These are phyloP conservation scores for Drosophila suboccidentalis DNA, from an alignment of 2,888 invertebrate genomes.

Conservation along the genomic window DNA sequence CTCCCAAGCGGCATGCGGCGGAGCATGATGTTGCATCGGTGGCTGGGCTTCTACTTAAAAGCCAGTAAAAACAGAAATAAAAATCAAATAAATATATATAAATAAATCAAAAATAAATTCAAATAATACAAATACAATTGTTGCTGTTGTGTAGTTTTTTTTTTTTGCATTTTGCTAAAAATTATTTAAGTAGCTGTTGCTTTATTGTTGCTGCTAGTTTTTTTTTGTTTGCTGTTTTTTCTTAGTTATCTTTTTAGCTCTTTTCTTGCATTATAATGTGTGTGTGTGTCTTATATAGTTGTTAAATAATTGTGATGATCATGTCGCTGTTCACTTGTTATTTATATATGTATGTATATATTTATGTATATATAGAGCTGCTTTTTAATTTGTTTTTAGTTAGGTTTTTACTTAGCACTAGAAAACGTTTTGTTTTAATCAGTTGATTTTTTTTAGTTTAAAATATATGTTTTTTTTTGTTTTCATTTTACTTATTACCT, in stretches of 20 bases:
- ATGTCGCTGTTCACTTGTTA: conserved; percentile 42
- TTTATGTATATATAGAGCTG: conserved; percentile 39
- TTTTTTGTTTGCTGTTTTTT: conserved; percentile 45
- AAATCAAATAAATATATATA: background rate
- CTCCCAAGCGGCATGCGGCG: conserved; percentile 47
- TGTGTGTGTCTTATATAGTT: conserved; percentile 40
- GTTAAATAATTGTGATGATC: conserved; percentile 62
- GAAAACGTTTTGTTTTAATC: conserved; percentile 70
- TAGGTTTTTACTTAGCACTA: conserved; percentile 80
- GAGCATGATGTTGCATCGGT: conserved; percentile 44
- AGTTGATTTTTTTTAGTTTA: conserved; percentile 70
- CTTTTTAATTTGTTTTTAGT: conserved; percentile 60
- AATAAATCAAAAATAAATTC: background rate
- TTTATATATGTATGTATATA: conserved; percentile 20
- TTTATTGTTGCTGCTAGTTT: conserved; percentile 63
- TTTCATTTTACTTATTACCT: conserved; percentile 45
- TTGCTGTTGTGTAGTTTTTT: conserved; percentile 35
- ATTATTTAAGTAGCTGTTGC: conserved; percentile 80
- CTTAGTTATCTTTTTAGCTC: conserved; percentile 56
- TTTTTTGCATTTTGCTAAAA: conserved; percentile 76
- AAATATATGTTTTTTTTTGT: conserved; percentile 37
- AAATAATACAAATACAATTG: conserved; percentile 19
- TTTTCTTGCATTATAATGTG: conserved; percentile 35
- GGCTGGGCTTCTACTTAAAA: conserved; percentile 40
- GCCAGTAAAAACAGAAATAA: background rate